phyloP scores from a whole-genome alignment of 1,140 invertebrate genomes.

The Aethina tumida region DNA sequence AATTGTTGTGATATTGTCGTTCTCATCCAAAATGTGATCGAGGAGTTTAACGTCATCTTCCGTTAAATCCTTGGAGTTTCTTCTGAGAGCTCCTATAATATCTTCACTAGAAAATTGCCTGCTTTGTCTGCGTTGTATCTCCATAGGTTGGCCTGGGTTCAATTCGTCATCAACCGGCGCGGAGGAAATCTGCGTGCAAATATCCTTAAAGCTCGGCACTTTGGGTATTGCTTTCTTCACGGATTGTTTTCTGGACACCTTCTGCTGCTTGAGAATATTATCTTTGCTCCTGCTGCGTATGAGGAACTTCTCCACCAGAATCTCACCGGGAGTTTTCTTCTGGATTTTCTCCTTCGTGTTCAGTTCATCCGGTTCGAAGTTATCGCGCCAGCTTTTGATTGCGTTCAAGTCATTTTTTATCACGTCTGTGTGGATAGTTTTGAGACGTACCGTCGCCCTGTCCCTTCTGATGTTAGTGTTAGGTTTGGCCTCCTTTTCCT shows the following conservation, averaged over 20 bases:
- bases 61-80: conserved; percentile 43
- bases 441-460: conserved; percentile 58
- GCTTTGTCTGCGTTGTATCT: conserved; percentile 27
- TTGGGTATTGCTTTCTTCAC: conserved; percentile 27
- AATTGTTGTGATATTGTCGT: conserved; percentile 14
- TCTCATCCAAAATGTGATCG: conserved; percentile 17
- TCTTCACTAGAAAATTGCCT: conserved; percentile 28
- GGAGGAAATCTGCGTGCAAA: conserved; percentile 42
- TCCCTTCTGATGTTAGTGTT: conserved; percentile 54
- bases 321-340: conserved; percentile 55
- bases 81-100: conserved; percentile 31
- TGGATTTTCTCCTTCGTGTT: conserved; percentile 26
- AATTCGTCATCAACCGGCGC: conserved; percentile 41
- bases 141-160: conserved; percentile 39
- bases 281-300: conserved; percentile 49
- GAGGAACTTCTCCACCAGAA: conserved; percentile 64
- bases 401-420: conserved; percentile 30
- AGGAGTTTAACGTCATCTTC: conserved; percentile 34
- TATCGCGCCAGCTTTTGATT: conserved; percentile 45
- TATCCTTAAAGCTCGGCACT: conserved; percentile 42
- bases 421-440: conserved; percentile 41
- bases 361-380: conserved; percentile 43
- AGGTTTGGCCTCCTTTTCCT: conserved; percentile 24
- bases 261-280: conserved; percentile 18
- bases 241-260: conserved; percentile 25